These are phyloP conservation scores for Sisor rabdophorus DNA, from an alignment of 2,113 vertebrate genomes.

Conservation along the genomic window DNA sequence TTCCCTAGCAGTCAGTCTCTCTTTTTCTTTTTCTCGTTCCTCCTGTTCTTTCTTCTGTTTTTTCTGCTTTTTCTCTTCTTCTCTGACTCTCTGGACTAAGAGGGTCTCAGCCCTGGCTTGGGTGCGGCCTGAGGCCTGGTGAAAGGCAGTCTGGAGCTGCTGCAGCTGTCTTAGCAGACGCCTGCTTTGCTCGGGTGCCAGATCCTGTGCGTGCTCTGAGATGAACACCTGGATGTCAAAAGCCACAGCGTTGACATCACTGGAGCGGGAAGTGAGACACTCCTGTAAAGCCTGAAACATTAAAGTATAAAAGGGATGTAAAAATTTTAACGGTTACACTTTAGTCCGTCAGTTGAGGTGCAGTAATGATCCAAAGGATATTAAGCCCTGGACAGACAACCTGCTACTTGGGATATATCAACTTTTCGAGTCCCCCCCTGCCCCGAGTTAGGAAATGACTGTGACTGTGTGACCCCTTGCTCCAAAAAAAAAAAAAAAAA, in stretches of 20 bases:
- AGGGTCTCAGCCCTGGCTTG: conserved; percentile 69
- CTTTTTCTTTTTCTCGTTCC: conserved; percentile 51
- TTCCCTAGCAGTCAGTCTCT: conserved; percentile 59
- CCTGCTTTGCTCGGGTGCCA: conserved; percentile 81
- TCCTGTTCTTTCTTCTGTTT: conserved; percentile 48
- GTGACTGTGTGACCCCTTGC: too few species aligned
- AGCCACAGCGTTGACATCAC: conserved; percentile 72
- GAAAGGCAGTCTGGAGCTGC: conserved; percentile 81
- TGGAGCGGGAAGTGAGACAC: conserved; percentile 66
- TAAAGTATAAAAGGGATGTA: neutral
- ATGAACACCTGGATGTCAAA: conserved; percentile 84
- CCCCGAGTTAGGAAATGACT: too few species aligned
- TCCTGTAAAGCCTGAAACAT: conserved; percentile 72
- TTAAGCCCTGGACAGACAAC: neutral
- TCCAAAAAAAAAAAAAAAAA: too few species aligned
- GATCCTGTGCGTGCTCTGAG: conserved; percentile 82
- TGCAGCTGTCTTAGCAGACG: conserved; percentile 79
- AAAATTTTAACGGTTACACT: too few species aligned
- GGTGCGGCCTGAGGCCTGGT: conserved; percentile 67
- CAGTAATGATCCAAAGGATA: neutral
- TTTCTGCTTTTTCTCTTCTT: conserved; percentile 53
- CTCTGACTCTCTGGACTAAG: conserved; percentile 61
- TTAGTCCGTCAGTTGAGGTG: too few species aligned
- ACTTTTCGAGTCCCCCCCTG: too few species aligned
- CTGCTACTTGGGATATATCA: too few species aligned